Percentiles rank a stretch among this genome's conserved stretches.
Evolutionary conservation across 2,797 vertebrate species (phyloP).

Genomic region (Oryzias dopingdopingensis): DNA sequence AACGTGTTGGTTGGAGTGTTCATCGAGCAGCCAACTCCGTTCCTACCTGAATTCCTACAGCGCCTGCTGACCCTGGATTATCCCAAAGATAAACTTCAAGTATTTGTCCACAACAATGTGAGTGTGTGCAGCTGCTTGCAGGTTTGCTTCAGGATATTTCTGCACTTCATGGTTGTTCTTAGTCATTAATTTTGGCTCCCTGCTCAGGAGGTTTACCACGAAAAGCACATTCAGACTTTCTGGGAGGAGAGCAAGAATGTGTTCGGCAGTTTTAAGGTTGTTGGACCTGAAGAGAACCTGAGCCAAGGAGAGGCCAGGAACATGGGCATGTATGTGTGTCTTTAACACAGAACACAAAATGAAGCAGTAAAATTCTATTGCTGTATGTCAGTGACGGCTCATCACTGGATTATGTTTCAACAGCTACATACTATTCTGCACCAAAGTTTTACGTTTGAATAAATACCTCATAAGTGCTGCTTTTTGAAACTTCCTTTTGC

Average conservation of each 20-base stretch:
- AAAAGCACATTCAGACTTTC: slow-evolving; percentile 94
- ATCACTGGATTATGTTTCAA: no score
- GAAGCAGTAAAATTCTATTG: no score
- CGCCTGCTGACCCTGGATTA: slow-evolving; percentile 87
- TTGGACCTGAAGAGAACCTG: slow-evolving; percentile 94
- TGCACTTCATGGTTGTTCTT: background rate
- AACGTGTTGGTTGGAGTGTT: slow-evolving; percentile 88
- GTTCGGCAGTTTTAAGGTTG: slow-evolving; percentile 88
- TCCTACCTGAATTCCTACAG: slow-evolving; percentile 91
- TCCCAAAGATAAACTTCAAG: slow-evolving; percentile 84
- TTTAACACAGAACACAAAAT: no score
- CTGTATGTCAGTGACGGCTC: no score
- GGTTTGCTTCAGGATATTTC: background rate
- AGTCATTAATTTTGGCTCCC: slow-evolving; percentile 33
- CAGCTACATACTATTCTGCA: no score
- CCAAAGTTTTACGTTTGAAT: no score
- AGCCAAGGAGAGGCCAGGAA: slow-evolving; percentile 96
- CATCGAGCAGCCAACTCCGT: slow-evolving; percentile 95
- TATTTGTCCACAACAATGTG: slow-evolving; percentile 96
- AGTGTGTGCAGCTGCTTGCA: slow-evolving; percentile 57
- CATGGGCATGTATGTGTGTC: slow-evolving; percentile 90
- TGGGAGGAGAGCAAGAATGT: slow-evolving; percentile 87
- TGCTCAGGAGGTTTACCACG: slow-evolving; percentile 96
- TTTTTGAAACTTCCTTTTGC: no score
- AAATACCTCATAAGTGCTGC: no score